Evolutionary conservation across 35 echinoderm and acorn worm genomes (phyloP).

Genomic region (Lytechinus pictus): DNA sequence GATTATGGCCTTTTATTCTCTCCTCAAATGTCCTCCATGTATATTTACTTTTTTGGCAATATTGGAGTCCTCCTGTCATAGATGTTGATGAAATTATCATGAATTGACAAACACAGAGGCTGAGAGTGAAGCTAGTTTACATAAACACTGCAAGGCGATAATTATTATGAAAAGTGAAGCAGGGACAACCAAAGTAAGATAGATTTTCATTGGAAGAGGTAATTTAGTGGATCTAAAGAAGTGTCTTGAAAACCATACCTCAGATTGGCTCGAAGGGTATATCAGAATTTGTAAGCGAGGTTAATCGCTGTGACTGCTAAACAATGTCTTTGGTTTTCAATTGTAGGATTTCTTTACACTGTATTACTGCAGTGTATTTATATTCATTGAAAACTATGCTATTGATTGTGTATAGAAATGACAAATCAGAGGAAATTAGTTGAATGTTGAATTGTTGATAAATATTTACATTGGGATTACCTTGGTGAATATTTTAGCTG

Average conservation of each 20-base stretch:
- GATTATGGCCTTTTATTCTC: background rate
- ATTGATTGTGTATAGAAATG: background rate
- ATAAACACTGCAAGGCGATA: constrained; percentile 3
- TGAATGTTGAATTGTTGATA: background rate
- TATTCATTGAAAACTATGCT: background rate
- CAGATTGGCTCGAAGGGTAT: background rate
- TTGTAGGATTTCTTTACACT: background rate
- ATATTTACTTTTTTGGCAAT: background rate
- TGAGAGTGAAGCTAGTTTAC: background rate
- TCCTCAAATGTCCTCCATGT: background rate
- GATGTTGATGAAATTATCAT: constrained; percentile 20
- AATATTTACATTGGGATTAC: background rate
- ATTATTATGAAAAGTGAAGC: background rate
- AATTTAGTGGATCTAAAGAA: background rate
- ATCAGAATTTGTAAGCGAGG: constrained; percentile 3
- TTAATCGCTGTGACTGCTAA: background rate
- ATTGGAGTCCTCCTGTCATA: background rate
- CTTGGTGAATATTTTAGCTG: background rate
- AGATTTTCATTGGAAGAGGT: background rate
- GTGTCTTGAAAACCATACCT: background rate
- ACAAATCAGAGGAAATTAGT: background rate
- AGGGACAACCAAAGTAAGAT: background rate
- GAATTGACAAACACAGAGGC: background rate
- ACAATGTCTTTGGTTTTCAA: background rate
- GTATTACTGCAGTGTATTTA: background rate